Evolutionary conservation across 64 coral and sea anemone species (phyloP).

Genomic region (Montipora cactus): DNA sequence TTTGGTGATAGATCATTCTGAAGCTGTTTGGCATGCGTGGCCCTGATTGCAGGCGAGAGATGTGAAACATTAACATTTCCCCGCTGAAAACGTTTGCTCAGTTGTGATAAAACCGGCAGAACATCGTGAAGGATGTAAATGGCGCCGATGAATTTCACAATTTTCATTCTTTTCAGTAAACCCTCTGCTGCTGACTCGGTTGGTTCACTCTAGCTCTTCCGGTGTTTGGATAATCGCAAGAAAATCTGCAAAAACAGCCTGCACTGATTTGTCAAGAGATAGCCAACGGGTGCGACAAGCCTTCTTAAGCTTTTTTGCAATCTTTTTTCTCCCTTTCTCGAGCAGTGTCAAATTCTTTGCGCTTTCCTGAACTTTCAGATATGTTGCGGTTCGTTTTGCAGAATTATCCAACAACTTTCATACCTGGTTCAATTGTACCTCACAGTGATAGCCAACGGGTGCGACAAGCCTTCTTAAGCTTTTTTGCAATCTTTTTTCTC

Average conservation of each 20-base stretch:
- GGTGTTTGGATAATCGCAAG: conserved; percentile 1
- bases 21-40: conserved; percentile 41
- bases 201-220: conserved; percentile 40
- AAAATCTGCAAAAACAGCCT: conserved; percentile 28
- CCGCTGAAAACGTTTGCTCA: not conserved
- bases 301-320: conserved; percentile 48
- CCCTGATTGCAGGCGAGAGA: conserved; percentile 12
- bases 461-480: conserved; percentile 48
- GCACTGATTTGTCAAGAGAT: conserved; percentile 24
- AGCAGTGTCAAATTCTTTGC: conserved; percentile 38
- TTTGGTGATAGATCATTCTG: conserved; percentile 22
- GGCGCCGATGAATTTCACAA: conserved; percentile 41
- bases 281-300: conserved; percentile 42
- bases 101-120: conserved; percentile 45
- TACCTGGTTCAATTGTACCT: too few species aligned
- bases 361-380: conserved; percentile 31
- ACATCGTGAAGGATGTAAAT: conserved; percentile 35
- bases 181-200: conserved; percentile 29
- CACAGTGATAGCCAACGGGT: conserved; percentile 33
- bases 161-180: conserved; percentile 47
- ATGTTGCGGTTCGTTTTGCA: conserved; percentile 17
- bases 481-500: conserved; percentile 42
- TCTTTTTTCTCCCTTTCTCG: conserved; percentile 12
- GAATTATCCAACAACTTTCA: not conserved
- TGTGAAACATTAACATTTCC: too few species aligned